Base-by-base conservation (phyloP, 2,113 vertebrate species). In the Triplophysa rosa region DNA sequence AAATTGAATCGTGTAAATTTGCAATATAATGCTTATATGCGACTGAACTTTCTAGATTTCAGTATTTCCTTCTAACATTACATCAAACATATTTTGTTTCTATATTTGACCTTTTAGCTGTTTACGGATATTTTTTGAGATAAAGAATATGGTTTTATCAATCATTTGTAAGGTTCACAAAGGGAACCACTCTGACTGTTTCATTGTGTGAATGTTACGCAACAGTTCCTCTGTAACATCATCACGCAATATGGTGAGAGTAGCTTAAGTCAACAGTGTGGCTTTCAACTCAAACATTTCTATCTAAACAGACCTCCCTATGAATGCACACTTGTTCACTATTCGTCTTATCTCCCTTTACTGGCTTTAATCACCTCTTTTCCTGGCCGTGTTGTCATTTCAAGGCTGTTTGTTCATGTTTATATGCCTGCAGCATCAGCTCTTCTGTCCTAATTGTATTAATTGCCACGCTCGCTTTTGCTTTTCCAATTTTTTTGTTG, bases 311-410 rank as follows among this genome's bases (percentile, higher is more conserved):
- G n/a, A 29, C 9, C 23, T 47, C 58, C 70, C 10, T 45, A 76
- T 52, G 67, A 59, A 73, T 71, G 1, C 69, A 74, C 59, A 72
- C 29, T 82, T 67, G 74, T 77, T 54, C 62, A 65, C 13, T 21
- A 6, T 65, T 24, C 9, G 19, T 21, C 45, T 68, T 2, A 72
- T 80, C 17, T 54, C 77, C 72, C 67, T 79, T 45, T 74, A 11
- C 26, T 16, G 23, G 42, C 74, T 37, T 74, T 56, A 80, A 67
- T 77, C 83, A 84, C 62, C 3, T 82, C 13, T 80, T 19, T 49
- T 19, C 61, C 42, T 78, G 24, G 84, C 69, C 29, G 52, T 83
- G 85, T 82, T 61, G 42, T 81, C 56, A 72, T 84, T 77, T 63
- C 14, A 64, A 52, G 52, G 24, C 66, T 45, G 16, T 76, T n/a